These are phyloP conservation scores for Rhagium mordax DNA, from an alignment of 2,888 invertebrate species.

Conservation along the genomic window DNA sequence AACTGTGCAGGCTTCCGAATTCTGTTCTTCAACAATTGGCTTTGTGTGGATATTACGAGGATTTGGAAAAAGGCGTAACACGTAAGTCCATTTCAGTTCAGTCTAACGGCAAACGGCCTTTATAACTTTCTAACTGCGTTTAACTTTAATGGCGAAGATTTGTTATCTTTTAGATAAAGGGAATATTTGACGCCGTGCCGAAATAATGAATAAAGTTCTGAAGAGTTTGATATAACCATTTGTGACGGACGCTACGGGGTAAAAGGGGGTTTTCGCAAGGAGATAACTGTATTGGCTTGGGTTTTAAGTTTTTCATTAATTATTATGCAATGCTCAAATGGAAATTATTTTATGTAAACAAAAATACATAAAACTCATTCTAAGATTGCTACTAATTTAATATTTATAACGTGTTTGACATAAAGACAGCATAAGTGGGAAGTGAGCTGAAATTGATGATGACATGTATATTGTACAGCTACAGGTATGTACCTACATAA, in stretches of 20 bases:
- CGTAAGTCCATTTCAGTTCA: constrained; percentile 73
- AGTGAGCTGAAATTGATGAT: too few relatives aligned
- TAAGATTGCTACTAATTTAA: too few relatives aligned
- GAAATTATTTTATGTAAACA: too few relatives aligned
- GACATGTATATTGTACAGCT: too few relatives aligned
- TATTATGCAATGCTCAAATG: too few relatives aligned
- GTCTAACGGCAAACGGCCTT: background rate
- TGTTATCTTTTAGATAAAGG: background rate
- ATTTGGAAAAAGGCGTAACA: constrained; percentile 83
- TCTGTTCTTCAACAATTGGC: constrained; percentile 82
- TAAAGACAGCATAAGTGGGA: too few relatives aligned
- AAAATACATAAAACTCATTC: too few relatives aligned
- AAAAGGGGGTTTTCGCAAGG: background rate
- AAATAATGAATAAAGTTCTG: background rate
- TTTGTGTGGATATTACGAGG: constrained; percentile 83
- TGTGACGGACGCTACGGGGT: background rate
- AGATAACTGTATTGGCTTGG: background rate
- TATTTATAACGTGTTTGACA: too few relatives aligned
- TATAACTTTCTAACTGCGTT: background rate
- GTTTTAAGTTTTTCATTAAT: background rate
- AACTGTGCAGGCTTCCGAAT: constrained; percentile 77
- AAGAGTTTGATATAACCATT: background rate
- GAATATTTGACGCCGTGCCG: background rate
- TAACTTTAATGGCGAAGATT: background rate
- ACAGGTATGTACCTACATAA: too few relatives aligned